Evolutionary conservation across 2,888 invertebrate genomes (phyloP).

Genomic region (Leptodirus hochenwartii): DNA sequence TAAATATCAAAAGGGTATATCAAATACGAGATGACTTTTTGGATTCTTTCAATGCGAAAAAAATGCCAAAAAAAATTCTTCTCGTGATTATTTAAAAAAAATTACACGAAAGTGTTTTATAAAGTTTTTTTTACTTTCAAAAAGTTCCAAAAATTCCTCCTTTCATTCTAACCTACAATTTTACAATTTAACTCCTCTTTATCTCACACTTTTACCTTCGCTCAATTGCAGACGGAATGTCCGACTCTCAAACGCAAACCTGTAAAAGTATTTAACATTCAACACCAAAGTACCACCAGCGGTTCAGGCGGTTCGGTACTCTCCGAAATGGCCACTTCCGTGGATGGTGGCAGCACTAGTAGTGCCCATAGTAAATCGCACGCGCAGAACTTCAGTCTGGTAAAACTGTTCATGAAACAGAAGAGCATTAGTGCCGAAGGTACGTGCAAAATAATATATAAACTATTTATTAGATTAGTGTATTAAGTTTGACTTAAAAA

Average conservation of each 20-base stretch:
- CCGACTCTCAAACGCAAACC: slow-evolving; percentile 19
- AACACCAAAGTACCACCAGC: slow-evolving; percentile 24
- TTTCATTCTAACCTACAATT: no score
- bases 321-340: slow-evolving; percentile 27
- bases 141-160: no score
- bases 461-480: not conserved
- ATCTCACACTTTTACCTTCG: no score
- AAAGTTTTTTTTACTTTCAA: no score
- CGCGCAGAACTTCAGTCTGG: slow-evolving; percentile 59
- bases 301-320: slow-evolving; percentile 19
- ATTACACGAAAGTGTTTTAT: no score
- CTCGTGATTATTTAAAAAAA: no score
- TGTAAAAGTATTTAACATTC: slow-evolving; percentile 28
- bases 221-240: slow-evolving; percentile 18
- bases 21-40: no score
- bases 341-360: slow-evolving; percentile 22
- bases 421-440: slow-evolving; percentile 68
- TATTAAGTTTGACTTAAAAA: no score
- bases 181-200: no score
- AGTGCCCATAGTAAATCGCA: slow-evolving; percentile 20
- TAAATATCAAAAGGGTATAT: no score
- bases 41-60: no score
- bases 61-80: no score
- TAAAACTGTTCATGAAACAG: slow-evolving; percentile 78
- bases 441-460: slow-evolving; percentile 22